Evolutionary conservation across 2,797 vertebrate genomes (phyloP), one percentile per base, ranked within the genome.

Genomic region (Pseudomugil gertrudae): DNA sequence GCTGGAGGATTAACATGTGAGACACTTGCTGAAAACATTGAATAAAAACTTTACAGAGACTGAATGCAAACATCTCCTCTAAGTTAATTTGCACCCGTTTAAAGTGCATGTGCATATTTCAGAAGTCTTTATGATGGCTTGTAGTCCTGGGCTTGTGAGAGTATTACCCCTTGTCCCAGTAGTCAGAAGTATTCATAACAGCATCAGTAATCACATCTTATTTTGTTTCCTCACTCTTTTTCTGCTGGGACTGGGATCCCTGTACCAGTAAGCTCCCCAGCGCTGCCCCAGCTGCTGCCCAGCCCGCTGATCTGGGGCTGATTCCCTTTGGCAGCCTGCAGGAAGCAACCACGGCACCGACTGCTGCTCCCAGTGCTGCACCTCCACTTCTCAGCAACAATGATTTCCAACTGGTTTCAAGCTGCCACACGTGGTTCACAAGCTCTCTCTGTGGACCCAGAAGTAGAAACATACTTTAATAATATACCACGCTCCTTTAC

Each of bases 271-370:
- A 69, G 13, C 29, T 62, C 24, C 72, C 77, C 69, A 87, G 56
- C 35, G 83, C 56, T 52, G 72, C 69, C n/a, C 83, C 86, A 23
- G 63, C 72, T 60, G 63, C 73, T 38, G 75, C 78, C 48, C 69
- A 72, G 2, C 69, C 56, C 45, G 71, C 73, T 50, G 70, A 72
- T 57, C 64, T 69, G 47, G 45, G 9, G 7, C 32, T 75, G 9
- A 65, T 40, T n/a, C 76, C 43, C 15, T 36, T 10, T 9, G 52
- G 32, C 32, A 35, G 2, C 45, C 52, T 59, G 3, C 40, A 66
- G 38, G 74, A 79, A 17, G 74, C 63, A 11, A 52, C 27, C 32
- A 74, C 8, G n/a, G 38, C 54, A 5, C 85, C 87, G 0, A 58
- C 9, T 17, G 62, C 63, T 17, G 85, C 84, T 24, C 85, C 85